Base-by-base conservation (phyloP, 2,888 invertebrate species). In the Acanthopleura granulata region DNA sequence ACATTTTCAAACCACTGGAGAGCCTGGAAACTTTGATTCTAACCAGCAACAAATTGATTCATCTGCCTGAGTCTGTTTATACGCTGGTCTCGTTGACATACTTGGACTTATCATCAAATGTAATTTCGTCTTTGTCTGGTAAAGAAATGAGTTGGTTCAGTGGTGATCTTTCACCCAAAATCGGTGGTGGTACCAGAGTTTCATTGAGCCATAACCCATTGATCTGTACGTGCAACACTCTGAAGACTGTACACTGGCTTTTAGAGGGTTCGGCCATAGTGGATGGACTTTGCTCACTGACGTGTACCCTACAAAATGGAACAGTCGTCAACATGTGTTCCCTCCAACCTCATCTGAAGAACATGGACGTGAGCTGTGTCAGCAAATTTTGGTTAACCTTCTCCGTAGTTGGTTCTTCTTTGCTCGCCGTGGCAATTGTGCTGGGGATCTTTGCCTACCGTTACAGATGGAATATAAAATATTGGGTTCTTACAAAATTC, bases 301-400 rank as follows among this genome's bases (percentile, higher is more conserved):
- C 3, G 22, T 57, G 57, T 12, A 57, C 22, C n/a, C 22, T 57
- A 57, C n/a, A 57, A 12, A 57, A 57, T 57, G 57, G 22, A 57
- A 57, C 57, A 57, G n/a, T 57, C 3, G 22, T 57, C 3, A 57
- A 18, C 3, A n/a, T 57, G n/a, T n/a, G 22, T 57, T 1, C 57
- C 57, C 57, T 57, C n/a, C 57, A 22, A 12, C 12, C 18, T 4
- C 18, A 18, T 3, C n/a, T 57, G 18, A 18, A 22, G 57, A 57
- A 57, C 22, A n/a, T 57, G 22, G 57, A 66, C 15, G 66, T 66
- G 18, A 66, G 66, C 27, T 66, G 66, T 66, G 25, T 66, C 16
- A 66, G 66, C 25, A 27, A 22, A 22, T 66, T 66, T 27, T 66
- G 66, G 66, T 15, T 66, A 27, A 66, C 29, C 15, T 66, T 66